phyloP scores from a whole-genome alignment of 1,140 invertebrate genomes.

The Diuraphis noxia region DNA sequence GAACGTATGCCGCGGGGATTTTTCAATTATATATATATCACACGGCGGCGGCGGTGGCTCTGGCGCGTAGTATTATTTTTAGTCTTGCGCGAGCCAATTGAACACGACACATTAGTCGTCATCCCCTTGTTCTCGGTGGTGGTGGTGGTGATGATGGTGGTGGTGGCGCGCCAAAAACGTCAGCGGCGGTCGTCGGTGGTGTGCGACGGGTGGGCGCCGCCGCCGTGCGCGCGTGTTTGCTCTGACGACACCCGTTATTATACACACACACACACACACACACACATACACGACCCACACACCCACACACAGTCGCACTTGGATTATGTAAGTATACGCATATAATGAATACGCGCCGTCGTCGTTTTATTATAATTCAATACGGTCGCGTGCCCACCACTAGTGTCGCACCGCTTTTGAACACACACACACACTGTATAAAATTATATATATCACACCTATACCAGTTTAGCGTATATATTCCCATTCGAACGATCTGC shows the following conservation, averaged over 20 bases:
- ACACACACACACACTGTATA: neutral
- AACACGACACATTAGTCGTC: slow-evolving; percentile 30
- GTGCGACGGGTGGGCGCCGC: neutral
- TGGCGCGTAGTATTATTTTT: slow-evolving; percentile 29
- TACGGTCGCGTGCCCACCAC: slow-evolving; percentile 30
- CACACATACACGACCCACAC: neutral
- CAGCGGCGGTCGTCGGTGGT: too few relatives aligned
- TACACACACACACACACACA: neutral
- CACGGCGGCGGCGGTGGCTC: neutral
- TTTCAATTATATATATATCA: slow-evolving; percentile 45
- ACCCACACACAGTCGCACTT: neutral
- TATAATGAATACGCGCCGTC: neutral
- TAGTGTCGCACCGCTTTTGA: neutral
- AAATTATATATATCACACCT: neutral
- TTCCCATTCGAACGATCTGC: neutral
- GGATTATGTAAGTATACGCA: neutral
- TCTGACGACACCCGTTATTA: slow-evolving; percentile 33
- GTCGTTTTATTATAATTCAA: slow-evolving; percentile 47
- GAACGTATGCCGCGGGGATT: slow-evolving; percentile 40
- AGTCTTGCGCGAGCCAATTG: slow-evolving; percentile 15
- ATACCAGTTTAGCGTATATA: neutral
- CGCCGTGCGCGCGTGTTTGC: slow-evolving; percentile 44
- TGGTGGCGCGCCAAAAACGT: neutral
- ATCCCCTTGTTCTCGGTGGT: slow-evolving; percentile 1
- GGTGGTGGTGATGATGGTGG: neutral